Evolutionary conservation across 1,140 invertebrate genomes (phyloP).

Genomic region (Dendrolimus kikuchii): DNA sequence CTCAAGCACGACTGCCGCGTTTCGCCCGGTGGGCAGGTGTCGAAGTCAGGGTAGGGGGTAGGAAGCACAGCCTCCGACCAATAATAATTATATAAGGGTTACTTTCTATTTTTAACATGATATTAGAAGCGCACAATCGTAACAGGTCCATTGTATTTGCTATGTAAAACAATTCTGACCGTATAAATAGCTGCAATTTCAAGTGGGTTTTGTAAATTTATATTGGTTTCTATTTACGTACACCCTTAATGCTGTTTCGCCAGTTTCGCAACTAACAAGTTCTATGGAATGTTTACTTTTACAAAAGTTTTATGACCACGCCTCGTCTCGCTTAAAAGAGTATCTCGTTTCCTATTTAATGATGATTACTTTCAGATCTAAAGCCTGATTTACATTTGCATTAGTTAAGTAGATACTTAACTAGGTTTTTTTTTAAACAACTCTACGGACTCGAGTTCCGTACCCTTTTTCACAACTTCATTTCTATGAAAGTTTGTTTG

Average conservation of each 20-base stretch:
- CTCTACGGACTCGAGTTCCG: too few species aligned
- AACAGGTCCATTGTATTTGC: constrained; percentile 23
- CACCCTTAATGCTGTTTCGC: constrained; percentile 29
- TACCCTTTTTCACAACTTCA: too few species aligned
- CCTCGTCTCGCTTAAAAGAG: too few species aligned
- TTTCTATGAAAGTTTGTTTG: too few species aligned
- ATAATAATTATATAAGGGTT: constrained; percentile 64
- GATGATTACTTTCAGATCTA: too few species aligned
- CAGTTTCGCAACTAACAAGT: constrained; percentile 29
- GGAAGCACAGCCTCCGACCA: constrained; percentile 57
- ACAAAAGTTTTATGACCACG: too few species aligned
- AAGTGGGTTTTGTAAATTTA: too few species aligned
- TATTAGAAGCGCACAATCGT: constrained; percentile 22
- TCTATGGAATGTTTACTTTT: constrained; percentile 5
- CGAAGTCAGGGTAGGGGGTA: constrained; percentile 24
- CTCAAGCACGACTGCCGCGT: constrained; percentile 15
- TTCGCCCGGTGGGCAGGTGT: constrained; percentile 15
- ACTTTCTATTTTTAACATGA: constrained; percentile 57
- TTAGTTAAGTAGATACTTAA: too few species aligned
- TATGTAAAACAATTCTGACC: constrained; percentile 6
- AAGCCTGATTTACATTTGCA: too few species aligned
- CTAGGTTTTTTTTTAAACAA: too few species aligned
- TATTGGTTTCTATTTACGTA: constrained; percentile 25
- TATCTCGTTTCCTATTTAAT: too few species aligned
- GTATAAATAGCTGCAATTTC: constrained; percentile 18